Percentiles rank a stretch among this genome's conserved stretches.
These are phyloP conservation scores for Gasterosteus nipponicus DNA, from an alignment of 2,113 vertebrate genomes.

Conservation along the genomic window DNA sequence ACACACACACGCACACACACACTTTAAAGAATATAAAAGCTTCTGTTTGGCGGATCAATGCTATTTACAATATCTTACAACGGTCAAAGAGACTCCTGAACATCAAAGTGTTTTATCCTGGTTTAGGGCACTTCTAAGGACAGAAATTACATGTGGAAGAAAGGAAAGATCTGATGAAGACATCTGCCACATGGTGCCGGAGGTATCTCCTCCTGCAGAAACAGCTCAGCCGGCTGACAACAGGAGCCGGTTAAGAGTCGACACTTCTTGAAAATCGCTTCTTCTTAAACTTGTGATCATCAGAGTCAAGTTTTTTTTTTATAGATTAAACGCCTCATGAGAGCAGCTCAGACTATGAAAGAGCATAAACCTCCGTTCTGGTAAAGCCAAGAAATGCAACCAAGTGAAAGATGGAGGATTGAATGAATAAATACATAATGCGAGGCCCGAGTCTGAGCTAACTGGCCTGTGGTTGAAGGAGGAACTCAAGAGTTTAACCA, in stretches of 20 bases:
- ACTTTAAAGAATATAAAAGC: slow-evolving; percentile 25
- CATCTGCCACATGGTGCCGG: background rate
- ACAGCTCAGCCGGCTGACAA: background rate
- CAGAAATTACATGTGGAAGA: background rate
- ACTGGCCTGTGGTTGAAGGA: background rate
- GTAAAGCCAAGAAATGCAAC: slow-evolving; percentile 7
- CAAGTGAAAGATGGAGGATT: slow-evolving; percentile 21
- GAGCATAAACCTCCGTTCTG: slow-evolving; percentile 30
- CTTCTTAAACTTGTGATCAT: slow-evolving; percentile 27
- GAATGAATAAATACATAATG: slow-evolving; percentile 39
- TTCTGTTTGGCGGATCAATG: slow-evolving; percentile 7
- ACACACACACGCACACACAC: background rate
- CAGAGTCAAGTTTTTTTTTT: slow-evolving; percentile 28
- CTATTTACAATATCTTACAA: slow-evolving; percentile 47
- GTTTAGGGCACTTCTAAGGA: background rate
- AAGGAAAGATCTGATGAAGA: background rate
- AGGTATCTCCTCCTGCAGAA: slow-evolving; percentile 7
- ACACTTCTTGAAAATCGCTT: slow-evolving; percentile 1
- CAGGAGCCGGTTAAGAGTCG: background rate
- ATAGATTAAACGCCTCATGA: slow-evolving; percentile 22
- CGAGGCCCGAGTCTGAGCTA: background rate
- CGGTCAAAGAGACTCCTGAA: background rate
- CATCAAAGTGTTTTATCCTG: background rate
- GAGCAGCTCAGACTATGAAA: background rate
- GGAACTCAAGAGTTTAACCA: background rate